Base-by-base conservation (phyloP, 2,797 vertebrate species). In the Philypnodon macrostomus region DNA sequence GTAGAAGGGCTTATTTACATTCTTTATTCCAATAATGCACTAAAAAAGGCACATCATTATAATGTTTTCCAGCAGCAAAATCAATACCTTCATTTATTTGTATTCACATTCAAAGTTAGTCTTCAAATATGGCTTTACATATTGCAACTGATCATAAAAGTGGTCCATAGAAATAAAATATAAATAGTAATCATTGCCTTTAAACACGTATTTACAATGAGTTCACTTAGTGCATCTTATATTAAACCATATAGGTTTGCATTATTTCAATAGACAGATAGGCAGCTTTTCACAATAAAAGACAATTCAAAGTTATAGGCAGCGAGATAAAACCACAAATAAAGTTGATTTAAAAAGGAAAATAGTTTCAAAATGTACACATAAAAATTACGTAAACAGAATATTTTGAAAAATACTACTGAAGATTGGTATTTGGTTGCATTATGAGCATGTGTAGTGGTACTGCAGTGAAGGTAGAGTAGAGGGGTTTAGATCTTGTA, bases 401-500 rank as follows among this genome's bases (percentile, higher is more conserved):
- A 5, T 18, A 52, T 10, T 4, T 42, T 19, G 17, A 17, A 19
- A 38, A 15, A 57, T 3, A 10, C 26, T n/a, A 4, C 34, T 0
- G 11, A n/a, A 7, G 12, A 7, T 3, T 13, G 0, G 4, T 19
- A 23, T 17, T 0, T 3, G 4, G 21, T 1, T 14, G 21, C 7
- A 3, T 47, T 14, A 70, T 0, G 66, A 56, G 35, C 61, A 64
- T 30, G 62, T 58, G 7, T 76, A 84, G 41, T 79, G 76, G 58
- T 80, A 88, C 0, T 87, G 73, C 0, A 77, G 57, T 0, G 81
- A 60, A 5, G 77, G 58, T 26, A 91, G 47, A 0, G 89, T 70
- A 0, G 90, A 85, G 0, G 94, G 91, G 15, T 91, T 91, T 31
- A 98, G 77, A 38, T 92, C 94, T 49, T 87, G 90, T 44, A 97